Evolutionary conservation across 2,888 invertebrate genomes (phyloP).

Genomic region (Lochmaea capreae): DNA sequence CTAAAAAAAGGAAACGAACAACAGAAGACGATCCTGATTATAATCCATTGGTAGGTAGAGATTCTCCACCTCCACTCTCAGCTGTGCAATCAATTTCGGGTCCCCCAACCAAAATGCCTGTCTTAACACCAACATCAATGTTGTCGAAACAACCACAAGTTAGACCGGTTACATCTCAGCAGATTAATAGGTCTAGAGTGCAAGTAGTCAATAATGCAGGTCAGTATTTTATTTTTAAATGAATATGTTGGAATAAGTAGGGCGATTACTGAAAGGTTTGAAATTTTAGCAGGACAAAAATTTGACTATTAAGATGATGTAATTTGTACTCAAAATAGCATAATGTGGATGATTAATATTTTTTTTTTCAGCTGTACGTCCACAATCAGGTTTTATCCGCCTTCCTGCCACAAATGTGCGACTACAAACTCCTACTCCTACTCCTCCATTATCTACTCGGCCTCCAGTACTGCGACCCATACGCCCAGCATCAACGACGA

Average conservation of each 20-base stretch:
- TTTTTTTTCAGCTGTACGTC: constrained; percentile 14
- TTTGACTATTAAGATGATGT: no score
- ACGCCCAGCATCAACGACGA: constrained; percentile 37
- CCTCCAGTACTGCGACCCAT: neutral
- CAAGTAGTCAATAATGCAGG: constrained; percentile 22
- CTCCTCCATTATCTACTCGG: neutral
- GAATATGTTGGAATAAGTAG: neutral
- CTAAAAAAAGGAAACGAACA: constrained; percentile 46
- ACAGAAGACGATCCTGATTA: constrained; percentile 56
- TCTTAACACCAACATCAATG: constrained; percentile 18
- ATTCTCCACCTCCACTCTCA: constrained; percentile 32
- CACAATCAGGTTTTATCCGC: neutral
- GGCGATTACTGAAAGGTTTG: no score
- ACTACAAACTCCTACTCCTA: neutral
- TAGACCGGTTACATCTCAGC: constrained; percentile 17
- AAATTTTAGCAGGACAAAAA: no score
- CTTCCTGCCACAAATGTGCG: neutral
- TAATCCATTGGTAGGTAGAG: constrained; percentile 45
- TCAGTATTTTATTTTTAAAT: neutral
- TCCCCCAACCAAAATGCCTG: constrained; percentile 11
- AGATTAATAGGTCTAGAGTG: constrained; percentile 37
- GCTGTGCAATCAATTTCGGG: neutral
- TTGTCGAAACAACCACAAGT: constrained; percentile 39
- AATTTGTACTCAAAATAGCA: no score
- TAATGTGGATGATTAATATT: no score